A percentile compares a stretch with the other conserved stretches of the same genome.
Evolutionary conservation across 35 echinoderm and acorn worm species (phyloP).

Genomic region (Eucidaris tribuloides): DNA sequence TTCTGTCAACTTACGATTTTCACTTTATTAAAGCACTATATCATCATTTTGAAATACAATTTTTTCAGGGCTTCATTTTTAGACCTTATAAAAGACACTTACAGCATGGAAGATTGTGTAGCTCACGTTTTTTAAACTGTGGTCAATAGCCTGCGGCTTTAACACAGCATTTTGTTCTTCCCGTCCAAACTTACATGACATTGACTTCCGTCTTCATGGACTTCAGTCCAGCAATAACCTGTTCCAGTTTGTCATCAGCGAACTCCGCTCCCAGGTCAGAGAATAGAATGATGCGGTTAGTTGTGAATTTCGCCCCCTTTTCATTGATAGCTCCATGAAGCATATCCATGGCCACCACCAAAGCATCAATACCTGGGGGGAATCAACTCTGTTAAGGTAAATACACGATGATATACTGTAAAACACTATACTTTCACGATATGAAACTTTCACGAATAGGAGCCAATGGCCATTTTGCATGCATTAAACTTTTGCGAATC

Average conservation of each 20-base stretch:
- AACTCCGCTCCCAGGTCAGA: constrained; percentile 87
- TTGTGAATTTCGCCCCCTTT: constrained; percentile 51
- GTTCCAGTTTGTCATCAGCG: constrained; percentile 75
- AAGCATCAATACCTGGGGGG: constrained; percentile 71
- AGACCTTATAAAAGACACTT: no score
- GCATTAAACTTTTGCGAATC: not conserved
- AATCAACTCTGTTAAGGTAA: not conserved
- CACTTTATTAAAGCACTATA: no score
- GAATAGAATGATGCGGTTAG: constrained; percentile 60
- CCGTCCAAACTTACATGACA: constrained; percentile 98
- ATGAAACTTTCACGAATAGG: not conserved
- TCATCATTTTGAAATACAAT: no score
- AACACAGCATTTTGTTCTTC: no score
- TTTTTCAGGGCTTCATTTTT: no score
- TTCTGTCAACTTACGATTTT: no score
- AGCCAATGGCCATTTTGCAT: not conserved
- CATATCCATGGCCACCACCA: constrained; percentile 81
- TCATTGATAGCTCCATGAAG: constrained; percentile 39
- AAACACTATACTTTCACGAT: no score
- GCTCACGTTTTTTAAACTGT: no score
- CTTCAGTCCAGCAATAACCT: constrained; percentile 65
- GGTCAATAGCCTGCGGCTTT: no score
- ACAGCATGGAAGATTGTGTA: no score
- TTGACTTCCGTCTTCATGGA: constrained; percentile 69
- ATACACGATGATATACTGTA: not conserved